Evolutionary conservation across 2,888 invertebrate genomes (phyloP).

Genomic region (Prosapia bicincta): DNA sequence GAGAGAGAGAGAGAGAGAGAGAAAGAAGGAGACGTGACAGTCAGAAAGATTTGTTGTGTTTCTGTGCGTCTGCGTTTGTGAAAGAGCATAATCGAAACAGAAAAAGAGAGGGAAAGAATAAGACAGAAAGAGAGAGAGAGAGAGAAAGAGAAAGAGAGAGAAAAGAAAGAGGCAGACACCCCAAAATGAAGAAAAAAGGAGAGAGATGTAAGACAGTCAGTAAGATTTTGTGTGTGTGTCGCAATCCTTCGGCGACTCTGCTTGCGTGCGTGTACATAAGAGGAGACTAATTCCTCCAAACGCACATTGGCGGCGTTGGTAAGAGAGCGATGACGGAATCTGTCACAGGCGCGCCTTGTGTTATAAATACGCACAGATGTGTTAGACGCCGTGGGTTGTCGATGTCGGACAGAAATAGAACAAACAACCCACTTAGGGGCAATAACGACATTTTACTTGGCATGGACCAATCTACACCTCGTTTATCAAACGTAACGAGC

Average conservation of each 20-base stretch:
- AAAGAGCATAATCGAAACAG: not conserved
- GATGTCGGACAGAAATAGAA: not conserved
- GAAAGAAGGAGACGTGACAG: slow-evolving; percentile 30
- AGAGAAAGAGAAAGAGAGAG: slow-evolving; percentile 12
- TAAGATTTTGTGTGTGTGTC: too few relatives aligned
- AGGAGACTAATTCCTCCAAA: too few relatives aligned
- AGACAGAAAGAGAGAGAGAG: not conserved
- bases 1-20: slow-evolving; percentile 9
- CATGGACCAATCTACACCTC: not conserved
- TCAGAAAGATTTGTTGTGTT: not conserved
- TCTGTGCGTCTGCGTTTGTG: not conserved
- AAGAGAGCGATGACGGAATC: not conserved
- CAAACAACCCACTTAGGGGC: not conserved
- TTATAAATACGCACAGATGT: not conserved
- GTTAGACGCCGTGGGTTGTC: not conserved
- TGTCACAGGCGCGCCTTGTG: not conserved
- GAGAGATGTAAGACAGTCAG: too few relatives aligned
- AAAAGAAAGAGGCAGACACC: not conserved
- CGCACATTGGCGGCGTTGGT: too few relatives aligned
- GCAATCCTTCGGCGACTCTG: too few relatives aligned
- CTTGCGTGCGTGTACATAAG: too few relatives aligned
- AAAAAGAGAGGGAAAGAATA: not conserved
- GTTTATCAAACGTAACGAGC: not conserved
- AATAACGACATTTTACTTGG: not conserved
- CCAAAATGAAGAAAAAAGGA: too few relatives aligned